Conservation (phyloP, 2,797 vertebrate genomes). For the Eurystomus glaucurus region DNA sequence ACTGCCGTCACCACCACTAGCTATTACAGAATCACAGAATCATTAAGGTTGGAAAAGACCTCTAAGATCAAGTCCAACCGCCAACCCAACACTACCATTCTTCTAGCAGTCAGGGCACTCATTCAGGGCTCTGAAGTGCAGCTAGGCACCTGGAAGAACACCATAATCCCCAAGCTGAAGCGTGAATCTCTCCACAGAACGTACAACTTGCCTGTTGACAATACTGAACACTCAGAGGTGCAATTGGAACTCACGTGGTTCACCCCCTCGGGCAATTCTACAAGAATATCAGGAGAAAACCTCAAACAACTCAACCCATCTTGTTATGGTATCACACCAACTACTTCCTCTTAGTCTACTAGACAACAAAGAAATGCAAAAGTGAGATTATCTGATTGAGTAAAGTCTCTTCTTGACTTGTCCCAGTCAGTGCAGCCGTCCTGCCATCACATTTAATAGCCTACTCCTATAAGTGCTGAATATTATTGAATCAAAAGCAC, state of each 20-base stretch:
- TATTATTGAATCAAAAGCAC: neutral
- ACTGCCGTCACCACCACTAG: neutral
- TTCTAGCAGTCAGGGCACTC: neutral
- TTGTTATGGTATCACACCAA: neutral
- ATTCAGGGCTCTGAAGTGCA: neutral
- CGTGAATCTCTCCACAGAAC: no score
- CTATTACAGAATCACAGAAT: neutral
- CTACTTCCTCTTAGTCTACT: neutral
- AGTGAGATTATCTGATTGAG: neutral
- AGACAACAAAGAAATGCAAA: neutral
- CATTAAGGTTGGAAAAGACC: no score
- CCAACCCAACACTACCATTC: no score
- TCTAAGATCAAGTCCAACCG: no score
- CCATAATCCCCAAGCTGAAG: neutral
- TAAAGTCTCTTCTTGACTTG: neutral
- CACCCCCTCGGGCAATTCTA: neutral
- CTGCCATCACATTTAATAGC: neutral
- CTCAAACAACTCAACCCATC: neutral
- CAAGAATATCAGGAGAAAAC: neutral
- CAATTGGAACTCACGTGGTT: neutral
- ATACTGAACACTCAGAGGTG: neutral
- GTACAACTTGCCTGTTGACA: neutral
- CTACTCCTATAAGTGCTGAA: neutral
- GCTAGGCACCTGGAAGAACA: neutral
- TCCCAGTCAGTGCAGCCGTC: neutral